Evolutionary conservation across 2,888 invertebrate genomes (phyloP).

Genomic region (Xylocampa areola): DNA sequence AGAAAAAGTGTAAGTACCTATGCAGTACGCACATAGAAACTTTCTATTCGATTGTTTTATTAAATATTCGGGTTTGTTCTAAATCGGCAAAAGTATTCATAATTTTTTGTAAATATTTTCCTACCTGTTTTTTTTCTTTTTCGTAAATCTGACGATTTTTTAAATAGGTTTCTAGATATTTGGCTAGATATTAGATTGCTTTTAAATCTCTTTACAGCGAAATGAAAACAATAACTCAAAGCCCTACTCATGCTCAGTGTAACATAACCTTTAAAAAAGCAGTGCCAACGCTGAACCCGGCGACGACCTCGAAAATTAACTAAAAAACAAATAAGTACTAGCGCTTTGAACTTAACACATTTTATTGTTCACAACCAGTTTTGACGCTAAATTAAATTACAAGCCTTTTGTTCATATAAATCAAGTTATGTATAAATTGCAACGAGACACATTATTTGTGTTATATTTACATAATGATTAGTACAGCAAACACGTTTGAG

Average conservation of each 20-base stretch:
- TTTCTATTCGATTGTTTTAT: no score
- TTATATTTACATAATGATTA: slow-evolving; percentile 47
- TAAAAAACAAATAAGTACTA: slow-evolving; percentile 76
- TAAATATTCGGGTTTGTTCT: no score
- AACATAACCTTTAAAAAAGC: slow-evolving; percentile 59
- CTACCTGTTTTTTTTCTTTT: no score
- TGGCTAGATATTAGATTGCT: not conserved
- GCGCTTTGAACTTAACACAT: slow-evolving; percentile 78
- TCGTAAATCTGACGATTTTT: no score
- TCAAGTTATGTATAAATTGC: slow-evolving; percentile 37
- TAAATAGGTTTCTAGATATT: no score
- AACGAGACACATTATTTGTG: slow-evolving; percentile 28
- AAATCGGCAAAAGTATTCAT: no score
- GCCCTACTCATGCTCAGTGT: slow-evolving; percentile 48
- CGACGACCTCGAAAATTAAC: slow-evolving; percentile 77
- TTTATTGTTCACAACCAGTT: slow-evolving; percentile 74
- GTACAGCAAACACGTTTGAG: slow-evolving; percentile 39
- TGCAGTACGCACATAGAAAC: no score
- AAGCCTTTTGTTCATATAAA: slow-evolving; percentile 66
- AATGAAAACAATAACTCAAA: no score
- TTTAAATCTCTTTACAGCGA: not conserved
- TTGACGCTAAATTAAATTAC: slow-evolving; percentile 70
- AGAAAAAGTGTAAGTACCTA: no score
- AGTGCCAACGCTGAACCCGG: slow-evolving; percentile 70
- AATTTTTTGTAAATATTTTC: no score